phyloP scores from a whole-genome alignment of 2,113 vertebrate genomes.

The Bufo bufo region DNA sequence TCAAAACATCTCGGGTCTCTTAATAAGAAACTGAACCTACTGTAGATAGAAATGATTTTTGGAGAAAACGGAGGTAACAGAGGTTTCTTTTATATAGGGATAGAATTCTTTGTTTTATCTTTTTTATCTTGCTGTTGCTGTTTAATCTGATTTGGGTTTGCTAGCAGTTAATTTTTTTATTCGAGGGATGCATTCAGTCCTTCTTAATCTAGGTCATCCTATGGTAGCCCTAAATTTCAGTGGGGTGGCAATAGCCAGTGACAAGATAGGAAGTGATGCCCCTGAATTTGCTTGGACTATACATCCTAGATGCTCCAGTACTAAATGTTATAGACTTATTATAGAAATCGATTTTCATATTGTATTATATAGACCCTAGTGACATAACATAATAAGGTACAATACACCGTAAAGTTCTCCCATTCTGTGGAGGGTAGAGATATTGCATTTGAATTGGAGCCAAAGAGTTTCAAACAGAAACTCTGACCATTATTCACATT shows the following conservation, averaged over 20 bases:
- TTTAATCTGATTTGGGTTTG: neutral
- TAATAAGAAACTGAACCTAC: constrained; percentile 76
- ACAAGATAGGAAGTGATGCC: too few species aligned
- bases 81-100: constrained; percentile 6
- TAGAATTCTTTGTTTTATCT: neutral
- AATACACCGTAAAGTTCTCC: neutral
- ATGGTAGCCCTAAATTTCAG: neutral
- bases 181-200: neutral
- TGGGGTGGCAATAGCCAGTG: too few species aligned
- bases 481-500: neutral
- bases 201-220: neutral
- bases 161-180: neutral
- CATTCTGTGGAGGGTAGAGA: neutral
- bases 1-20: constrained; percentile 73
- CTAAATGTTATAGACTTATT: neutral
- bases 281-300: too few species aligned
- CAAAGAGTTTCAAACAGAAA: neutral
- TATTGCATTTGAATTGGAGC: neutral
- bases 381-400: neutral
- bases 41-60: constrained; percentile 66
- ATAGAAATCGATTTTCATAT: neutral
- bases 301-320: too few species aligned
- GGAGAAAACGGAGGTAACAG: neutral
- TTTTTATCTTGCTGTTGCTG: neutral
- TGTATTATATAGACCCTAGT: neutral